Evolutionary conservation across 2,113 vertebrate genomes (phyloP).

Genomic region (Halcyon senegalensis): DNA sequence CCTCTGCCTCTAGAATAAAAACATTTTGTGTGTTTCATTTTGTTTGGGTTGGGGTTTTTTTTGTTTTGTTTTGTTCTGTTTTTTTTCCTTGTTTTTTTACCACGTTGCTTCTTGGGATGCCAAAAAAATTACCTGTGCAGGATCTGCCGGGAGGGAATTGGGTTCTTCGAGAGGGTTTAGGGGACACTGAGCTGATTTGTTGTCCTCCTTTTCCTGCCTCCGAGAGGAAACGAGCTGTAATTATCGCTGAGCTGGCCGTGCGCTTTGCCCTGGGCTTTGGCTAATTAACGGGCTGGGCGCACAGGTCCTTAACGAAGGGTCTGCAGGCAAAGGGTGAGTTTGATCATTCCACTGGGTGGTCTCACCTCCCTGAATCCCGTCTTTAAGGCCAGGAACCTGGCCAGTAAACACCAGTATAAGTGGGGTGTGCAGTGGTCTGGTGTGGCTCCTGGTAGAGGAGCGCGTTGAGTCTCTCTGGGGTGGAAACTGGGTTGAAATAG

Average conservation of each 20-base stretch:
- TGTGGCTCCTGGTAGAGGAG: not conserved
- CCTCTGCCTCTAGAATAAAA: not conserved
- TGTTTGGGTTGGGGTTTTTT: too few relatives aligned
- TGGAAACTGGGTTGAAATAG: not conserved
- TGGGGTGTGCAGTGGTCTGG: not conserved
- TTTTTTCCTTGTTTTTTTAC: not conserved
- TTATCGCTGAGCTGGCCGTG: not conserved
- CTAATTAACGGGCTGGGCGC: not conserved
- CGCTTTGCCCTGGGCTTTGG: not conserved
- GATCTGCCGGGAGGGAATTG: not conserved
- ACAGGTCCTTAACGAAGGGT: not conserved
- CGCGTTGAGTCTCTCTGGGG: not conserved
- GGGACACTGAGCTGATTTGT: not conserved
- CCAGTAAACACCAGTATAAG: not conserved
- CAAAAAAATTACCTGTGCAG: not conserved
- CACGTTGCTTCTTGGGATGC: not conserved
- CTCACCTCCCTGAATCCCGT: not conserved
- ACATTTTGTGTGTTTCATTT: not conserved
- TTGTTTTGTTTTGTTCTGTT: not conserved
- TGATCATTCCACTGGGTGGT: fast-evolving
- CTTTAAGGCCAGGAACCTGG: not conserved
- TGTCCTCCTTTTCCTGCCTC: not conserved
- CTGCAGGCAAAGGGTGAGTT: not conserved
- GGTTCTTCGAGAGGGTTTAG: not conserved
- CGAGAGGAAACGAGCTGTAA: not conserved